Evolutionary conservation across 2,797 vertebrate genomes (phyloP), one percentile per base, ranked within the genome.

Genomic region (Macropus fuliginosus): DNA sequence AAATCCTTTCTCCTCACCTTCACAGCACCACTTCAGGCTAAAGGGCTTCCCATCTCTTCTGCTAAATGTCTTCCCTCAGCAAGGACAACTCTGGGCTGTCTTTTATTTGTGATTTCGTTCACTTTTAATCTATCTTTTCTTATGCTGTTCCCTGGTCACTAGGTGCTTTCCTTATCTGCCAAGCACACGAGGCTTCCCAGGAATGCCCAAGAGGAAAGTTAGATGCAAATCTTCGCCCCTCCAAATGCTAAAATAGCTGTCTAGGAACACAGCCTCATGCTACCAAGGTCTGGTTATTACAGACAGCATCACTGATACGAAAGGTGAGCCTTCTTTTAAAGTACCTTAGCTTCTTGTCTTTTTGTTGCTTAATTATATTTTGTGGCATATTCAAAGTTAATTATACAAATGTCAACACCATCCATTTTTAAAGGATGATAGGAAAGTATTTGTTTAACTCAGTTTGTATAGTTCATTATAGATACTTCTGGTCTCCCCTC

Each of bases 391-490:
- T 62, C 57, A 52, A 54, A 94, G 97, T 95, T 96, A 94, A 94
- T 94, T 95, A 94, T 74, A 16, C 89, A 40, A 5, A 8, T 74
- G n/a, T 52, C 90, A 93, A 56, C 14, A 94, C 40, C 52, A 55
- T 54, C 28, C 12, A 34, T 91, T 94, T 94, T 95, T 81, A 94
- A 93, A 97, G 91, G 90, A 93, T 94, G 91, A 24, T 55, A 40
- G 62, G 8, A 21, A 54, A 91, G n/a, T 57, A 55, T 91, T 91
- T 90, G 92, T 94, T 91, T 91, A 24, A 28, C 21, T 96, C 93
- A 29, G 4, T 95, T 94, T 66, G 46, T 46, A 52, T 66, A 93
- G 90, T 57, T 95, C 66, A 57, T 56, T 90, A 31, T 40, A 91
- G 90, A 92, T 4, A 11, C 54, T 34, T 74, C n/a, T 40, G 40